phyloP scores from a whole-genome alignment of 2,797 vertebrate species.

The Squalus acanthias region DNA sequence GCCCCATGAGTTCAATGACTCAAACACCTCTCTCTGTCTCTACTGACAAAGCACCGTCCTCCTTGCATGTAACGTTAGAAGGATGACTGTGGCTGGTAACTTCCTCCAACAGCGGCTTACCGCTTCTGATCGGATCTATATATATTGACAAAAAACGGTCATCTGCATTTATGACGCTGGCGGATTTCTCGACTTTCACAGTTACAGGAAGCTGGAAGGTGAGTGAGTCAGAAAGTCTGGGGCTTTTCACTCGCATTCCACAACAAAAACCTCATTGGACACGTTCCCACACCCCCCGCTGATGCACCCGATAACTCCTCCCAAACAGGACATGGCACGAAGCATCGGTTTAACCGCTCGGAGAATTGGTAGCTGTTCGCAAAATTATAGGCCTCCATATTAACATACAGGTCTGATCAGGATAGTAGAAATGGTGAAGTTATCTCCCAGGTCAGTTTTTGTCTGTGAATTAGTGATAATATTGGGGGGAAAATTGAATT shows the following conservation, averaged over 20 bases:
- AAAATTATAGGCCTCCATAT: background rate
- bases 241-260: background rate
- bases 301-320: background rate
- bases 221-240: too few relatives aligned
- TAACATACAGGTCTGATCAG: background rate
- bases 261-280: background rate
- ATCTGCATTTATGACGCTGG: background rate
- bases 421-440: background rate
- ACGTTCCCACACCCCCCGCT: background rate
- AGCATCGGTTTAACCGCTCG: background rate
- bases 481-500: too few relatives aligned
- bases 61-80: background rate
- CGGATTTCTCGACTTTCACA: background rate
- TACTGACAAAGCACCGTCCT: background rate
- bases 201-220: background rate
- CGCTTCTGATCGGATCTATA: background rate
- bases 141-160: background rate
- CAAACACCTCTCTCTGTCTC: background rate
- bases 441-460: background rate
- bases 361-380: background rate
- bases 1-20: background rate
- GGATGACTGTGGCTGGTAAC: background rate
- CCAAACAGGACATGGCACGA: background rate
- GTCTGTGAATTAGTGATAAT: background rate
- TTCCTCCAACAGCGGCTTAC: background rate